Conservation (phyloP, 2,888 invertebrate genomes). For the Drosophila leonis region DNA sequence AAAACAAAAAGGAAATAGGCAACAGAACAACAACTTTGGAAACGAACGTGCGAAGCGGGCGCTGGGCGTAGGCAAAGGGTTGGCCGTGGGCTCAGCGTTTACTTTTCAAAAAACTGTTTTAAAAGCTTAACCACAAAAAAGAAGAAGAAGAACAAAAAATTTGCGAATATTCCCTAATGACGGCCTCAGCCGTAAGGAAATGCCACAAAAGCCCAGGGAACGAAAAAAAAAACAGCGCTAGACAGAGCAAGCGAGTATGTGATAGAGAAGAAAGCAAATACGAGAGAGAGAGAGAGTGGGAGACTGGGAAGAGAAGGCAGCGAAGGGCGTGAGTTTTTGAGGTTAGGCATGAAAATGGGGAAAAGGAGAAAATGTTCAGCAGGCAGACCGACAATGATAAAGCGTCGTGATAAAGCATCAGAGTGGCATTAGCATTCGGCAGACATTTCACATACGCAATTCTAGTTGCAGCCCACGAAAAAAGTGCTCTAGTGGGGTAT, state of each 20-base stretch:
- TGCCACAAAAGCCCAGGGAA: slow-evolving; percentile 30
- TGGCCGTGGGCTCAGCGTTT: slow-evolving; percentile 41
- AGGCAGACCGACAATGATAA: slow-evolving; percentile 47
- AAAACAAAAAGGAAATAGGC: slow-evolving; percentile 49
- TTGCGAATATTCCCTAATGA: slow-evolving; percentile 80
- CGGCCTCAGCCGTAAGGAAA: slow-evolving; percentile 47
- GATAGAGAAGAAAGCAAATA: neutral
- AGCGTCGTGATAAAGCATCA: slow-evolving; percentile 54
- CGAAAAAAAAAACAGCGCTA: slow-evolving; percentile 4
- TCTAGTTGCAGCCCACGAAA: neutral
- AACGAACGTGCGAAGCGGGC: slow-evolving; percentile 11
- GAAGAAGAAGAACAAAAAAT: slow-evolving; percentile 45
- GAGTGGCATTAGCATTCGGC: slow-evolving; percentile 42
- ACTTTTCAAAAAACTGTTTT: slow-evolving; percentile 77
- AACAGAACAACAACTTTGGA: slow-evolving; percentile 37
- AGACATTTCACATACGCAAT: slow-evolving; percentile 32
- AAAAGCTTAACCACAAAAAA: slow-evolving; percentile 75
- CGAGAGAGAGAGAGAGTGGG: neutral
- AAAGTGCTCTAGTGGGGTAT: neutral
- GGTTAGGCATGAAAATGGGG: slow-evolving; percentile 29
- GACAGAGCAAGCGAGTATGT: neutral
- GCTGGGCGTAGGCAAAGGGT: slow-evolving; percentile 1
- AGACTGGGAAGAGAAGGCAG: neutral
- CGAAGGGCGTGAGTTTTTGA: slow-evolving; percentile 9
- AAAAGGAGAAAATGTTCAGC: slow-evolving; percentile 1